Percentiles rank a stretch among this genome's conserved stretches.
Conservation (phyloP, 2,797 vertebrate species). For the Eupleurogrammus muticus region DNA sequence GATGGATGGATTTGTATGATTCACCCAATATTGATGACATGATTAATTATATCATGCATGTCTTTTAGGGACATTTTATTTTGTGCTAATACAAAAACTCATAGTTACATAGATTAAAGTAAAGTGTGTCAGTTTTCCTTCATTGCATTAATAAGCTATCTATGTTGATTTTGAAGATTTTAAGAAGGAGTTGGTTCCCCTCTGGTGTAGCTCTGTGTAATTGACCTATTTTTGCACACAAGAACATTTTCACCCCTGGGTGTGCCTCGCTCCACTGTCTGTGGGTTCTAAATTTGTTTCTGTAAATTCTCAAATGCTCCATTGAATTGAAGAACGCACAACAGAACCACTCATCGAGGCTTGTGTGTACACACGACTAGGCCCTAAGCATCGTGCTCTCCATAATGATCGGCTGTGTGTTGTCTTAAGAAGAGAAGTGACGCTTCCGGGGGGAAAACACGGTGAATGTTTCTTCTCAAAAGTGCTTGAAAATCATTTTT, state of each 20-base stretch:
- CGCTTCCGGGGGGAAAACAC: background rate
- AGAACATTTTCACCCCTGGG: constrained; percentile 45
- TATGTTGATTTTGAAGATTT: constrained; percentile 25
- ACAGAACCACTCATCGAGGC: constrained; percentile 43
- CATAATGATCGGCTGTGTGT: constrained; percentile 3
- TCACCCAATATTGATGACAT: background rate
- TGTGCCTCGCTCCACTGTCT: constrained; percentile 20
- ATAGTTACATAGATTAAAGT: too few species aligned
- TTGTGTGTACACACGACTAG: background rate
- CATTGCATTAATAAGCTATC: constrained; percentile 27
- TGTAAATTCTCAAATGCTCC: constrained; percentile 27
- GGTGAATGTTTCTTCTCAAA: background rate
- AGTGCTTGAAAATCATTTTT: constrained; percentile 3
- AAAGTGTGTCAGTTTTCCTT: constrained; percentile 14
- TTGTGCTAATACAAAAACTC: too few species aligned
- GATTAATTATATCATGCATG: background rate
- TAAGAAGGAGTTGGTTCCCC: constrained; percentile 5
- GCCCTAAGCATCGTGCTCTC: constrained; percentile 7
- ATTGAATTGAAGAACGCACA: constrained; percentile 45
- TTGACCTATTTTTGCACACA: constrained; percentile 55
- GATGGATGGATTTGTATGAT: too few species aligned
- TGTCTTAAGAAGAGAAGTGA: background rate
- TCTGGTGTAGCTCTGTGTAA: constrained; percentile 7
- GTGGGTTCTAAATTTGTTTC: constrained; percentile 26
- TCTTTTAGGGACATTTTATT: too few species aligned